Percentiles rank a stretch among this genome's conserved stretches.
Evolutionary conservation across 2,888 invertebrate genomes (phyloP).

Genomic region (Zaprionus lineosus): DNA sequence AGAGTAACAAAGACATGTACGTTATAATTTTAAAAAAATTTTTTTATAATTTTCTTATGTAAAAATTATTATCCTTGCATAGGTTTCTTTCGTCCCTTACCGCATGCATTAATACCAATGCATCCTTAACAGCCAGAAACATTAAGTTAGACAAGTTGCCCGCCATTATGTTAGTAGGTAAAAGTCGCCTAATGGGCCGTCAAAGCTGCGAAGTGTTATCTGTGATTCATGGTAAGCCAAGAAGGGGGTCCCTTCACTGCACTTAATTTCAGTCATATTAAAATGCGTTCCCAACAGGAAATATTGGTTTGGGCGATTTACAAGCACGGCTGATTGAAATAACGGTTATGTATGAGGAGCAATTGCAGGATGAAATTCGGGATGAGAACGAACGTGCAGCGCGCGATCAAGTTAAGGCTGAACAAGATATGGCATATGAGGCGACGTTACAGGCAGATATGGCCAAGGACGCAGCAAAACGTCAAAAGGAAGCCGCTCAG

Average conservation of each 20-base stretch:
- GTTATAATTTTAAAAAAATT: conserved; percentile 8
- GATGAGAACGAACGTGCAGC: conserved; percentile 95
- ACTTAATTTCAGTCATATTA: not conserved
- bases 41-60: conserved; percentile 5
- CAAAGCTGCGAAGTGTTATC: conserved; percentile 95
- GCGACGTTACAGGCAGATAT: conserved; percentile 90
- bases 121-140: conserved; percentile 92
- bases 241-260: not conserved
- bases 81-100: conserved; percentile 90
- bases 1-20: conserved; percentile 92
- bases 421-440: conserved; percentile 97
- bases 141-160: conserved; percentile 94
- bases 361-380: conserved; percentile 89
- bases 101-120: conserved; percentile 90
- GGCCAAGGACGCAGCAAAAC: conserved; percentile 93
- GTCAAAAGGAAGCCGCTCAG: conserved; percentile 87
- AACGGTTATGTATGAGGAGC: conserved; percentile 91
- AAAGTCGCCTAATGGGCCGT: conserved; percentile 86
- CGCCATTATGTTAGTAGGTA: conserved; percentile 93
- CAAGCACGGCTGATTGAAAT: conserved; percentile 93
- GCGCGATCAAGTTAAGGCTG: conserved; percentile 93
- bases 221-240: conserved; percentile 90
- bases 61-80: too few species aligned
- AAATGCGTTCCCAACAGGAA: too few species aligned
- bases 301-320: conserved; percentile 94